Evolutionary conservation across 2,113 vertebrate species (phyloP).

Genomic region (Platysternon megacephalum): DNA sequence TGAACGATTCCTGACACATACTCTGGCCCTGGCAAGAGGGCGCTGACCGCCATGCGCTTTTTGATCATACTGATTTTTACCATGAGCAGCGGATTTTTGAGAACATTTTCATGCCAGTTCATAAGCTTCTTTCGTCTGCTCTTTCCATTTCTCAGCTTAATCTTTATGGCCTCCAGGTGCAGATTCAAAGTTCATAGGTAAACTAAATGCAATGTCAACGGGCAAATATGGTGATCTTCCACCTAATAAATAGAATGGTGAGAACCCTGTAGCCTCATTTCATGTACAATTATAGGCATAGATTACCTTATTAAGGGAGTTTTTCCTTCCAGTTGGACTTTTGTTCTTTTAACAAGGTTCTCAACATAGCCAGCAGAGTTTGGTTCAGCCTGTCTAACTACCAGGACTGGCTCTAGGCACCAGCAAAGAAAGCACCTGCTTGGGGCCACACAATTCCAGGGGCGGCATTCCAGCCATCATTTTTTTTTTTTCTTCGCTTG

Average conservation of each 20-base stretch:
- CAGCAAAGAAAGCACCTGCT: too few species aligned
- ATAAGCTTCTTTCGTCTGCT: not conserved
- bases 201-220: not conserved
- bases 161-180: too few species aligned
- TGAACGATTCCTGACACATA: not conserved
- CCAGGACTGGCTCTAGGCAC: too few species aligned
- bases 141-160: not conserved
- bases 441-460: too few species aligned
- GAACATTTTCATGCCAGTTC: not conserved
- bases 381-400: not conserved
- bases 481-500: rapidly evolving
- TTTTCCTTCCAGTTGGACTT: not conserved
- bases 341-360: not conserved
- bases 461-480: too few species aligned
- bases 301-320: not conserved
- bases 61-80: not conserved
- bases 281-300: not conserved
- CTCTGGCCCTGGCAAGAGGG: too few species aligned
- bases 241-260: not conserved
- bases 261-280: not conserved
- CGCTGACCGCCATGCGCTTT: not conserved
- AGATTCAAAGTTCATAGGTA: not conserved
- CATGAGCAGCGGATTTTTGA: not conserved
- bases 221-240: not conserved
- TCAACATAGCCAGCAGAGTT: not conserved